phyloP scores from a whole-genome alignment of 2,113 vertebrate species.

The Mastomys natalensis region DNA sequence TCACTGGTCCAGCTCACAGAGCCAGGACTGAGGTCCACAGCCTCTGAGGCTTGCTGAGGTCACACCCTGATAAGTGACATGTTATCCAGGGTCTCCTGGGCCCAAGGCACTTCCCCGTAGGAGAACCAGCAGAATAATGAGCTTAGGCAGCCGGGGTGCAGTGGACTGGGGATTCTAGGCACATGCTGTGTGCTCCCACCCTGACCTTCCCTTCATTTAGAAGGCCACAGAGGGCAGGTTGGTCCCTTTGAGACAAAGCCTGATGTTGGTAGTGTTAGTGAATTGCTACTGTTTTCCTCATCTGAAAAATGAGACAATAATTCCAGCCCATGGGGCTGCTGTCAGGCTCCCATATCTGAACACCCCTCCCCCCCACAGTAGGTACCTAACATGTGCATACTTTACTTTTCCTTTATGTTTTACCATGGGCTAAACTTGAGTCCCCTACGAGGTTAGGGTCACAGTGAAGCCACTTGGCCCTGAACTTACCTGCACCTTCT shows the following conservation, averaged over 20 bases:
- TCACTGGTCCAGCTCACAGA: neutral
- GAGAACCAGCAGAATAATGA: neutral
- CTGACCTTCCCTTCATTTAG: neutral
- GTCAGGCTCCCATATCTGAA: neutral
- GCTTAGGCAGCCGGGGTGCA: neutral
- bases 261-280: accelerated
- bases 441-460: neutral
- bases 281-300: neutral
- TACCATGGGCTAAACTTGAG: neutral
- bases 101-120: neutral
- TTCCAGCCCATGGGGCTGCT: accelerated
- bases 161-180: neutral
- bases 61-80: neutral
- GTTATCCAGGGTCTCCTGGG: neutral
- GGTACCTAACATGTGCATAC: neutral
- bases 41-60: neutral
- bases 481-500: constrained; percentile 90
- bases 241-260: neutral
- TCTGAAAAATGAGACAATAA: neutral
- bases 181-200: neutral
- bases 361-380: neutral
- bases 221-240: neutral
- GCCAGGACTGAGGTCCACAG: neutral
- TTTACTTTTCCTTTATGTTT: neutral
- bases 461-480: accelerated